A percentile compares a stretch with the other conserved stretches of the same genome.
These are phyloP conservation scores for Xiphias gladius DNA, from an alignment of 2,113 vertebrate species.

Conservation along the genomic window DNA sequence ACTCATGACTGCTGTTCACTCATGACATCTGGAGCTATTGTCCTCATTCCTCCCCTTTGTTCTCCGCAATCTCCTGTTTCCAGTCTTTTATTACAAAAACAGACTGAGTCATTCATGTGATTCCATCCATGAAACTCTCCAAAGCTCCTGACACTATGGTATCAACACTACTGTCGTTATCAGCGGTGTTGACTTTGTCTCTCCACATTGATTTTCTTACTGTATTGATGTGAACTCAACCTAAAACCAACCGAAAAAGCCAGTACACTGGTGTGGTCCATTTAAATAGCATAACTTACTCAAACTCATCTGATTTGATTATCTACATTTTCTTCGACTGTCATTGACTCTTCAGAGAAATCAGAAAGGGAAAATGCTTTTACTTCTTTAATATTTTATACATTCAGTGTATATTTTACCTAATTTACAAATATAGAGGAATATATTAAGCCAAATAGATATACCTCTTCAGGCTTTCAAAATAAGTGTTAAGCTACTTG, in stretches of 20 bases:
- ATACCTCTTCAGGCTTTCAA: background rate
- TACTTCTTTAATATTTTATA: background rate
- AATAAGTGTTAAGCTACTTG: background rate
- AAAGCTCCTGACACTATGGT: background rate
- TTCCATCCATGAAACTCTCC: background rate
- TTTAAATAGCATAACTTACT: background rate
- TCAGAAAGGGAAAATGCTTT: background rate
- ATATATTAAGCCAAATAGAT: constrained; percentile 11
- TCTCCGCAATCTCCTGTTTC: background rate
- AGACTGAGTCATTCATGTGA: background rate
- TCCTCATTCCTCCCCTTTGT: background rate
- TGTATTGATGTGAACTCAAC: background rate
- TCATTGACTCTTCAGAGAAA: background rate
- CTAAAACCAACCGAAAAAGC: background rate
- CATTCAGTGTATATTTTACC: background rate
- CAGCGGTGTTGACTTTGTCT: background rate
- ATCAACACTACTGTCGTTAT: background rate
- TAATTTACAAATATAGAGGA: background rate
- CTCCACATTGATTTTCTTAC: background rate
- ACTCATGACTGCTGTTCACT: too few species aligned
- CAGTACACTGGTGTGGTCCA: background rate
- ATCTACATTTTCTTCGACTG: background rate
- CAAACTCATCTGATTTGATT: background rate
- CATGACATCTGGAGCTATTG: background rate
- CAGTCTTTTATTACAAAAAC: background rate